A percentile compares a stretch with the other conserved stretches of the same genome.
These are phyloP conservation scores for Thamnophis sirtalis DNA, from an alignment of 2,113 vertebrate species.

Conservation along the genomic window DNA sequence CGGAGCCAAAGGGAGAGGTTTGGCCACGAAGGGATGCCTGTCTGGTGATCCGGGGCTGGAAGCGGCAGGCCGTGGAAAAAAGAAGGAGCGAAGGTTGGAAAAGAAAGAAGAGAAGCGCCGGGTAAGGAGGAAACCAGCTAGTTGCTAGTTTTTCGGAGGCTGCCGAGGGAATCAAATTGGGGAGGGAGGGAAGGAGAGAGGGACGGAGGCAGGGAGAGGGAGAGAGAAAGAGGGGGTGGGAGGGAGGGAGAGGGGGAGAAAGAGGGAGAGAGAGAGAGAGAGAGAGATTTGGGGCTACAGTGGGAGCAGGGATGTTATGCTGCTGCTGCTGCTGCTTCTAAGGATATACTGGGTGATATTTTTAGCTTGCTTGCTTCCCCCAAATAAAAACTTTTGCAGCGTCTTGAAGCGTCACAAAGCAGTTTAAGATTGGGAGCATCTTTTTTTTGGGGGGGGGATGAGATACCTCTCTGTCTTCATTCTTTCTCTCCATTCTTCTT, in stretches of 20 bases:
- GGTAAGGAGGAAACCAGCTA: not conserved
- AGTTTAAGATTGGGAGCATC: not conserved
- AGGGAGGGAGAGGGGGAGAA: no score
- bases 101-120: not conserved
- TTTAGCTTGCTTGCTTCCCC: not conserved
- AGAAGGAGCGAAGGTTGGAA: not conserved
- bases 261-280: not conserved
- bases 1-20: not conserved
- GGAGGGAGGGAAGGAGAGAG: not conserved
- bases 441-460: not conserved
- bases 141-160: not conserved
- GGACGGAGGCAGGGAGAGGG: no score
- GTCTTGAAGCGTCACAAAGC: accelerated
- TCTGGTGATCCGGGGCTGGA: not conserved
- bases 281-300: no score
- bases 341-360: not conserved
- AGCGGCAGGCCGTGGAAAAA: not conserved
- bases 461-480: no score
- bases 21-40: not conserved
- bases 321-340: not conserved
- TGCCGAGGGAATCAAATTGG: not conserved
- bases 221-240: no score
- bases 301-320: no score
- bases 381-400: not conserved
- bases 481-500: not conserved